A percentile compares a stretch with the other conserved stretches of the same genome.
Conservation (phyloP, 2,888 invertebrate genomes). For the Acanthosoma haemorrhoidale region DNA sequence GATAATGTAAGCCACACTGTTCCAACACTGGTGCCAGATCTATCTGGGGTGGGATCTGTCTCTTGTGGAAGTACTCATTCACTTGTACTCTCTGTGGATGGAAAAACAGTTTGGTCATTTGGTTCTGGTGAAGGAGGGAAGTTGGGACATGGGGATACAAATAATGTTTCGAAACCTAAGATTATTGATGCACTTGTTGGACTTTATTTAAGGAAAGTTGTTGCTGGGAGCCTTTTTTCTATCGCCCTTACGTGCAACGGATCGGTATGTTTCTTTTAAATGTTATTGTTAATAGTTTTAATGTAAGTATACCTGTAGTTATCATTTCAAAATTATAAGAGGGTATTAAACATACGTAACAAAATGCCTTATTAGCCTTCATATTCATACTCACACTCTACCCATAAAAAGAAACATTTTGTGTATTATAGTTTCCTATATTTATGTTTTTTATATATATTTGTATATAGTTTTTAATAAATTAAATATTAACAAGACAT, state of each 20-base stretch:
- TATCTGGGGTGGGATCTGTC: constrained; percentile 54
- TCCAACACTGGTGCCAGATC: constrained; percentile 55
- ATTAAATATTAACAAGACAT: no score
- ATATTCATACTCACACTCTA: no score
- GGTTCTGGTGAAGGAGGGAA: constrained; percentile 56
- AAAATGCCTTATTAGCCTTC: no score
- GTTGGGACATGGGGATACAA: constrained; percentile 51
- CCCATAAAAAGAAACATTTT: no score
- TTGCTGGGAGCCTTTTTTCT: constrained; percentile 53
- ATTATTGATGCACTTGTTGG: constrained; percentile 56
- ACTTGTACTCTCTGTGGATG: constrained; percentile 52
- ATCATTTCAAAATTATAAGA: no score
- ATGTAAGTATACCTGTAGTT: background rate
- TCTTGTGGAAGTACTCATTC: constrained; percentile 55
- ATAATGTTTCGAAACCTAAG: constrained; percentile 53
- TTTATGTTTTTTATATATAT: background rate
- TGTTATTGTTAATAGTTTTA: background rate
- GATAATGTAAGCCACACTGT: constrained; percentile 54
- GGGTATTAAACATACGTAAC: no score
- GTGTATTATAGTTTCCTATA: background rate
- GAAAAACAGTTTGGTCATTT: constrained; percentile 55
- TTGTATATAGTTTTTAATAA: no score
- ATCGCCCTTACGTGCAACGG: constrained; percentile 52
- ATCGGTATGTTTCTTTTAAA: constrained; percentile 44
- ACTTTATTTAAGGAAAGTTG: constrained; percentile 53